A percentile compares a stretch with the other conserved stretches of the same genome.
phyloP scores from a whole-genome alignment of 2,888 invertebrate species.

The Loripinus fragilis region DNA sequence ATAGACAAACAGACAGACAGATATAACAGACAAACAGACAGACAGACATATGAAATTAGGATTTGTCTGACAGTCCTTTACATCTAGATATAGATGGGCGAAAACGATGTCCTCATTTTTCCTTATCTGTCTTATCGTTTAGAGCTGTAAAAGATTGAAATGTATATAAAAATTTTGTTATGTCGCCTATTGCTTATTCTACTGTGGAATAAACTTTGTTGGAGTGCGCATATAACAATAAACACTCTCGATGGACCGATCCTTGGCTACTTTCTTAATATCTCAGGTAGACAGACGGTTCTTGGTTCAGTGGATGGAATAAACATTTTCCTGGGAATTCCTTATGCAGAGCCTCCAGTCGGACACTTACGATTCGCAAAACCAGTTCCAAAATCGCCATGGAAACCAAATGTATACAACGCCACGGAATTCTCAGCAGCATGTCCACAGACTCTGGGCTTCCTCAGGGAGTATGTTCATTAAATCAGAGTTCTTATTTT shows the following conservation, averaged over 20 bases:
- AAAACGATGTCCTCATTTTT: no score
- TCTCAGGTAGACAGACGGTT: conserved; percentile 28
- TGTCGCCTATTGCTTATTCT: no score
- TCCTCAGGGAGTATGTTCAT: conserved; percentile 23
- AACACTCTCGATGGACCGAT: conserved; percentile 34
- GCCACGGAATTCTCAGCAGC: conserved; percentile 35
- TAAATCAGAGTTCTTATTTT: no score
- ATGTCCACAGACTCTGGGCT: conserved; percentile 47
- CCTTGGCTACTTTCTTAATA: conserved; percentile 35
- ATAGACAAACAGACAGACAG: no score
- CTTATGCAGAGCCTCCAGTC: conserved; percentile 61
- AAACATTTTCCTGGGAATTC: conserved; percentile 63
- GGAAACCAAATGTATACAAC: conserved; percentile 43
- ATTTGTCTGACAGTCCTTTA: no score
- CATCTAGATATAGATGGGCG: no score
- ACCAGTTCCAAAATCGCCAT: conserved; percentile 49
- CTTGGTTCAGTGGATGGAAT: conserved; percentile 37
- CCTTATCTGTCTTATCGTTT: no score
- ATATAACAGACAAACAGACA: no score
- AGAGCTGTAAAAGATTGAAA: not conserved
- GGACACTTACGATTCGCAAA: conserved; percentile 54
- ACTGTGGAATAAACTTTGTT: not conserved
- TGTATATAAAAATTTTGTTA: not conserved
- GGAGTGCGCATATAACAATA: conserved; percentile 9
- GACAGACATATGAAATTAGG: no score